Evolutionary conservation across 2,888 invertebrate genomes (phyloP), one percentile per base, ranked within the genome.

Genomic region (Nycteola revayana): DNA sequence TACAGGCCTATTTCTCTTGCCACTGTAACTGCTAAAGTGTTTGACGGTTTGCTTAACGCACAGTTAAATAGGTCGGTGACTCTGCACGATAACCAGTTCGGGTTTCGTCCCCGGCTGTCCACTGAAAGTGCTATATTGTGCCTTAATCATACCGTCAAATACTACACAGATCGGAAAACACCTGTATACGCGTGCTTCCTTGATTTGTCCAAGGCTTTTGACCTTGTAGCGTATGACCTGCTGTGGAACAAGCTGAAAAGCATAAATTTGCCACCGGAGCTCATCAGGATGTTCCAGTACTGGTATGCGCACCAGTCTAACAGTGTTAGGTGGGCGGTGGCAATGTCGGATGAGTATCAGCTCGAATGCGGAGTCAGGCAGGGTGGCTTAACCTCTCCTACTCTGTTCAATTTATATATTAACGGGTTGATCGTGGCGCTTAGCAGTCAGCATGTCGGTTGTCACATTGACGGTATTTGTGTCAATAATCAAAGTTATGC

Each of bases 351-450:
- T 7, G 4, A 3, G 7, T 21, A 21, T 21, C 7, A n/a, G n/a
- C 21, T 21, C 4, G n/a, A 21, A 7, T 28, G 28, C 10, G 28
- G 28, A 6, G 28, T 28, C 1, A 28, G 28, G 21, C 10, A 29
- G 22, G 29, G 29, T 1, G 35, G 35, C 1, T 29, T 29, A 7
- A 35, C 25, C 10, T 35, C 35, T 3, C 35, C 35, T 2, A 28
- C 18, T 1, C 9, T 35, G 11, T 35, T 35, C 10, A 35, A 35
- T 22, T 5, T 35, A 1, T 35, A 35, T 9, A 22, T 35, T 6
- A 35, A 35, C n/a, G 29, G 8, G 9, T 14, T 35, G 29, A 25
- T 35, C 21, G 35, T 11, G 3, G 25, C 17, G 25, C 34, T 34
- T 23, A 29, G 25, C 9, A 24, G 14, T 9, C 14, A 8, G 2